These are phyloP conservation scores for Melanotaenia parkinsoni DNA, from an alignment of 2,797 vertebrate genomes.

Conservation along the genomic window DNA sequence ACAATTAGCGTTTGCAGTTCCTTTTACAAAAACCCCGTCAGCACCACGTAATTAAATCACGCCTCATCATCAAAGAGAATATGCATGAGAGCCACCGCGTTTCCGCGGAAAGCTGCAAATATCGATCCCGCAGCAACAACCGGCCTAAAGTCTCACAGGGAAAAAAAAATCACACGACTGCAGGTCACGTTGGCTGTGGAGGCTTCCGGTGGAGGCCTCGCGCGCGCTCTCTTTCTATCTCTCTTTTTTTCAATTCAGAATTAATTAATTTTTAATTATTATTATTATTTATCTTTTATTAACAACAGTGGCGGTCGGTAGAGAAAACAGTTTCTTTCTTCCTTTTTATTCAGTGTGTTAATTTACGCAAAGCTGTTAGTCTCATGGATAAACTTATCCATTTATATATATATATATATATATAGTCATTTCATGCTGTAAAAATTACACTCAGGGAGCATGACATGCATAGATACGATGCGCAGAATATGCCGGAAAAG, in stretches of 20 bases:
- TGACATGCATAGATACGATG: background rate
- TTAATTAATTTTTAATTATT: too few relatives aligned
- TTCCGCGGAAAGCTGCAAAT: slow-evolving; percentile 41
- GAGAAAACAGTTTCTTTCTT: too few relatives aligned
- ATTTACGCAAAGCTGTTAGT: too few relatives aligned
- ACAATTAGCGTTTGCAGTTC: background rate
- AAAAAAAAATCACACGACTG: slow-evolving; percentile 44
- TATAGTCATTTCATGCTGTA: background rate
- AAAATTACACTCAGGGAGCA: background rate
- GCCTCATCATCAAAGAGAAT: slow-evolving; percentile 73
- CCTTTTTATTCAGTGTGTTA: too few relatives aligned
- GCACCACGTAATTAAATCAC: slow-evolving; percentile 33
- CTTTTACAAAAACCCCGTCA: background rate
- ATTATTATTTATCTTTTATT: too few relatives aligned
- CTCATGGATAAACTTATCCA: too few relatives aligned
- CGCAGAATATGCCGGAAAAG: background rate
- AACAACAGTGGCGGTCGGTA: too few relatives aligned
- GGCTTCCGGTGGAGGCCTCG: slow-evolving; percentile 14
- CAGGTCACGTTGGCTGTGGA: slow-evolving; percentile 10
- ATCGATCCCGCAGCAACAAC: slow-evolving; percentile 44
- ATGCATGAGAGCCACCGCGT: slow-evolving; percentile 58
- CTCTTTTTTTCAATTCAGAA: too few relatives aligned
- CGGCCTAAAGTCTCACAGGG: slow-evolving; percentile 40
- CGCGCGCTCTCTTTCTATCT: too few relatives aligned
- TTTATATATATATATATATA: too few relatives aligned